phyloP scores from a whole-genome alignment of 2,113 vertebrate genomes.

The Coryphaenoides rupestris region DNA sequence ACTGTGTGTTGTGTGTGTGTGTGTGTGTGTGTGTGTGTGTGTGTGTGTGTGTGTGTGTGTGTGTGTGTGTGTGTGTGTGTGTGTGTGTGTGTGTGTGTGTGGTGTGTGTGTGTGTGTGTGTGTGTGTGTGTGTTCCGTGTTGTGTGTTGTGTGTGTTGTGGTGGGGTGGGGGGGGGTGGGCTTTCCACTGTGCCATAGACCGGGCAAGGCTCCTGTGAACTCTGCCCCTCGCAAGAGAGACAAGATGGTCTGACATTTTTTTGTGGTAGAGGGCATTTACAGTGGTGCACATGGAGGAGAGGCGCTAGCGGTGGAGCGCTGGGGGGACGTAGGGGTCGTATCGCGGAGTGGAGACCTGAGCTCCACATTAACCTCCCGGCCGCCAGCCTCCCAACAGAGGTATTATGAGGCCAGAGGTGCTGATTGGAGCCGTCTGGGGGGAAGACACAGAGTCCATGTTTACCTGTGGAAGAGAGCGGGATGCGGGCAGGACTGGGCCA shows the following conservation, averaged over 20 bases:
- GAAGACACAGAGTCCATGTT: constrained; percentile 25
- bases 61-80: too few species aligned
- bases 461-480: constrained; percentile 31
- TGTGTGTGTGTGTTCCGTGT: too few species aligned
- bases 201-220: constrained; percentile 48
- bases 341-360: constrained; percentile 39
- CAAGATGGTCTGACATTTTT: constrained; percentile 39
- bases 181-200: constrained; percentile 56
- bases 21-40: too few species aligned
- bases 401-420: constrained; percentile 54
- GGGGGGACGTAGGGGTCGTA: constrained; percentile 33
- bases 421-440: constrained; percentile 39
- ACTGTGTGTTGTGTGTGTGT: constrained; percentile 68
- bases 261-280: constrained; percentile 35
- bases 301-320: constrained; percentile 17
- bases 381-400: constrained; percentile 52
- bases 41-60: too few species aligned
- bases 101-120: too few species aligned
- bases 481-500: constrained; percentile 27
- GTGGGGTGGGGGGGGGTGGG: constrained; percentile 44
- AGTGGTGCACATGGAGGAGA: constrained; percentile 7
- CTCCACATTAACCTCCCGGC: constrained; percentile 57
- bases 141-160: too few species aligned
- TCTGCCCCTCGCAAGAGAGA: constrained; percentile 41
- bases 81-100: too few species aligned